A percentile compares a stretch with the other conserved stretches of the same genome.
Conservation (phyloP, 2,797 vertebrate genomes). For the Hozukius guyotensis region DNA sequence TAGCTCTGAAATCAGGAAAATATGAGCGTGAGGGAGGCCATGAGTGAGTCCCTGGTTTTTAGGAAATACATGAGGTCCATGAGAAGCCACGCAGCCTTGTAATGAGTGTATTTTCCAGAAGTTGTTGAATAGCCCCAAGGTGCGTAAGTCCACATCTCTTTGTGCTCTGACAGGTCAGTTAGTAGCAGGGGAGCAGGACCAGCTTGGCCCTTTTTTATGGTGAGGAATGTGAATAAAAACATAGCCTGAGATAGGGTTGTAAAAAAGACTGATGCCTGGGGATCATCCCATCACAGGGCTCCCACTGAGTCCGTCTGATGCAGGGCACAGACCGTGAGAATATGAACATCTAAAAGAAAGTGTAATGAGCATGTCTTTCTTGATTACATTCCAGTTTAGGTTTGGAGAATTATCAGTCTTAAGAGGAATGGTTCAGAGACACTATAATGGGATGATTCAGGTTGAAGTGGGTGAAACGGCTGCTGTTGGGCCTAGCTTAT, state of each 20-base stretch:
- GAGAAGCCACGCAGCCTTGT: slow-evolving; percentile 11
- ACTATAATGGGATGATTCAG: not conserved
- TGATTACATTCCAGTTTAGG: not conserved
- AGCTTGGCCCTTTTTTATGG: slow-evolving; percentile 49
- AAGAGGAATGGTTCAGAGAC: not conserved
- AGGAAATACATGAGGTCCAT: slow-evolving; percentile 7
- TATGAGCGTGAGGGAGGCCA: not conserved
- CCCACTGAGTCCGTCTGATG: not conserved
- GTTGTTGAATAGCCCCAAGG: slow-evolving; percentile 15
- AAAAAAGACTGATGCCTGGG: slow-evolving; percentile 19
- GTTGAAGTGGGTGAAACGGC: slow-evolving; percentile 28
- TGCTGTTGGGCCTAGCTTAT: slow-evolving; percentile 3
- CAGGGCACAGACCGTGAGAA: not conserved
- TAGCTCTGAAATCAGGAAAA: slow-evolving; percentile 51
- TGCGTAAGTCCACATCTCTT: slow-evolving; percentile 20
- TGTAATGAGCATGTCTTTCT: not conserved
- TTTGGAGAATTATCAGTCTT: not conserved
- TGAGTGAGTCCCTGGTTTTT: not conserved
- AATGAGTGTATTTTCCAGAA: slow-evolving; percentile 36
- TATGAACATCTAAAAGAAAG: not conserved
- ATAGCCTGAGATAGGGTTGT: slow-evolving; percentile 25
- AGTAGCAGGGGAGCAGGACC: slow-evolving; percentile 16
- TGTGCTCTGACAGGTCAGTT: slow-evolving; percentile 23
- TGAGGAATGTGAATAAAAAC: slow-evolving; percentile 66
- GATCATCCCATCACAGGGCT: slow-evolving; percentile 26